Base-by-base conservation (phyloP, 92 coral and sea anemone species). In the Umimayanthus chanpuru region DNA sequence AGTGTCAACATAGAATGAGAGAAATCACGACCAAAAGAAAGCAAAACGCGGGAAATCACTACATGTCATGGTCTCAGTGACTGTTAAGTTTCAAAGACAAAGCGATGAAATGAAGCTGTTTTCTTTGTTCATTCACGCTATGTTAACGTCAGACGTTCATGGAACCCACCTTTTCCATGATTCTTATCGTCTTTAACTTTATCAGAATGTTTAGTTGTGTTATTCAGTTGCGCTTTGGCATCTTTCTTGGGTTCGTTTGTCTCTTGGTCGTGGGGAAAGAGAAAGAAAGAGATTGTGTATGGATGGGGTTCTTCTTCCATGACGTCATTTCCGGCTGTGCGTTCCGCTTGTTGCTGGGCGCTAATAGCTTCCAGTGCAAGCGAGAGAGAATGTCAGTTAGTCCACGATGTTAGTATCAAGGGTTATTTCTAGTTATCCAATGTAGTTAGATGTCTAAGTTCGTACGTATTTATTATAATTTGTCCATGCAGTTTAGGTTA, bases 251-350 rank as follows among this genome's bases (percentile, higher is more conserved):
- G 32, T 73, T 94, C 88, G 88, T 92, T 96, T 76, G 90, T 86
- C 90, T 85, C 88, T 91, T 92, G 89, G 70, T 95, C 94, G 81
- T 91, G 93, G 11, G 99, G 99, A 86, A 97, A 97, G 55, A 93
- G 91, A 93, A 97, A 97, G 93, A 97, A 97, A 21, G 99, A 97
- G 89, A 97, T 95, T 79, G 99, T 97, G 89, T 97, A 97, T 23
- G 99, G 99, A 89, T 97, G 99, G 72, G 98, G 99, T 86, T 97
- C 97, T 88, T 92, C 94, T 84, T 92, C 95, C 73, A 89, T 87
- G 66, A 85, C 90, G 90, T 94, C 93, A 82, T 80, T 87, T 91
- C 93, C 94, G 87, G 91, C 92, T 55, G 90, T 91, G 86, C 90
- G 92, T 90, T 81, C 91, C 88, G 83, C 91, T 77, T 86, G 88